A percentile compares a stretch with the other conserved stretches of the same genome.
phyloP scores from a whole-genome alignment of 2,888 invertebrate genomes.

The Disparrhopalites patrizii region DNA sequence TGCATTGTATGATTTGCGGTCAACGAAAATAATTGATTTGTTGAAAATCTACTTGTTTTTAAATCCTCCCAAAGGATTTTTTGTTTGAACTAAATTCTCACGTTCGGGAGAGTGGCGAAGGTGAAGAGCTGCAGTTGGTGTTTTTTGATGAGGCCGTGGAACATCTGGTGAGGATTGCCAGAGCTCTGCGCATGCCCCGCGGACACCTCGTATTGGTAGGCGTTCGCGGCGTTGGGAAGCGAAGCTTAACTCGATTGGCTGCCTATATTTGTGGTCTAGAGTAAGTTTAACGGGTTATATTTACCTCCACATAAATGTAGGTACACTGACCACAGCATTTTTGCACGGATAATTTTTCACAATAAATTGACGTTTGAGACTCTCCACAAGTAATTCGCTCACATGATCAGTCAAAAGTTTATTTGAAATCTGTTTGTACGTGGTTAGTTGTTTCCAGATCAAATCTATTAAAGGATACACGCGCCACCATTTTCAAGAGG shows the following conservation, averaged over 20 bases:
- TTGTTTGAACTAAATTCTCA: slow-evolving; percentile 70
- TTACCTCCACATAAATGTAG: too few relatives aligned
- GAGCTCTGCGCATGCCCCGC: slow-evolving; percentile 77
- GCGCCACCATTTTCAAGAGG: slow-evolving; percentile 76
- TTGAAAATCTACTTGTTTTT: slow-evolving; percentile 63
- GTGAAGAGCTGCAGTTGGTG: slow-evolving; percentile 77
- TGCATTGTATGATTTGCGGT: slow-evolving; percentile 61
- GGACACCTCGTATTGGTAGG: slow-evolving; percentile 86
- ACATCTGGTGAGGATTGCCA: slow-evolving; percentile 77
- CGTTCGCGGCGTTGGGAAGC: slow-evolving; percentile 82
- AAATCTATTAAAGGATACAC: slow-evolving; percentile 82
- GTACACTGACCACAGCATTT: background rate
- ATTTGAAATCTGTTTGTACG: too few relatives aligned
- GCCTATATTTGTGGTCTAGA: slow-evolving; percentile 81
- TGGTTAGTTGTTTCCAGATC: slow-evolving; percentile 79
- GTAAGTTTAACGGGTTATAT: too few relatives aligned
- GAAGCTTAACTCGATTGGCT: slow-evolving; percentile 78
- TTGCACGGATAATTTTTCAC: background rate
- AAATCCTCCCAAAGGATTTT: slow-evolving; percentile 83
- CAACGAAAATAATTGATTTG: background rate
- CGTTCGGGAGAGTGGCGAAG: slow-evolving; percentile 72
- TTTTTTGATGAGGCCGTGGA: slow-evolving; percentile 86
- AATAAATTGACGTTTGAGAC: background rate
- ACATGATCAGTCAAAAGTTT: too few relatives aligned
- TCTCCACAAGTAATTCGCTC: too few relatives aligned